These are phyloP conservation scores for Enchytraeus crypticus DNA, from an alignment of 2,888 invertebrate species.

Conservation along the genomic window DNA sequence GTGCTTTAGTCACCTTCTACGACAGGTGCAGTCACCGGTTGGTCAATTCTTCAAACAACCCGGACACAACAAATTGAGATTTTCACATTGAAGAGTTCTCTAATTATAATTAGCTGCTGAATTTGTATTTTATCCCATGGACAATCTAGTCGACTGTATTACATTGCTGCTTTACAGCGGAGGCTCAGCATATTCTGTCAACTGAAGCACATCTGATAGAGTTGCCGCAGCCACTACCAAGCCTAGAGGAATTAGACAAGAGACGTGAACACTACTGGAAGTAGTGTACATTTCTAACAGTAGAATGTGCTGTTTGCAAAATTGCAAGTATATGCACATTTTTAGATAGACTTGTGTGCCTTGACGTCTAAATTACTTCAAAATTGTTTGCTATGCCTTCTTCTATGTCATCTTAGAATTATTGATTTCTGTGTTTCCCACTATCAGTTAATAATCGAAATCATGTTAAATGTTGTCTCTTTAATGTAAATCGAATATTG, in stretches of 20 bases:
- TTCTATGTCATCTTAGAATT: neutral
- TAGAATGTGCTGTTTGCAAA: neutral
- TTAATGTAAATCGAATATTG: no score
- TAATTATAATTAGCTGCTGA: no score
- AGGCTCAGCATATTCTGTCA: conserved; percentile 71
- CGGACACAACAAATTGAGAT: no score
- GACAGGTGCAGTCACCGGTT: no score
- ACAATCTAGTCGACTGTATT: neutral
- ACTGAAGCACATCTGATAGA: conserved; percentile 64
- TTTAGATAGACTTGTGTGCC: neutral
- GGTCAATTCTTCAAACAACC: no score
- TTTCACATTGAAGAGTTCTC: no score
- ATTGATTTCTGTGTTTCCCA: no score
- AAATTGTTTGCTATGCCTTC: neutral
- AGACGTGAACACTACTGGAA: neutral
- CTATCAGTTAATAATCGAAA: no score
- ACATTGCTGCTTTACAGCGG: conserved; percentile 52
- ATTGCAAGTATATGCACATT: neutral
- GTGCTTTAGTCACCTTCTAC: no score
- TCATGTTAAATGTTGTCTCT: no score
- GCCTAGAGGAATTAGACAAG: conserved; percentile 60
- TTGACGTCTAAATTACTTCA: neutral
- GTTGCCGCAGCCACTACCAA: conserved; percentile 66
- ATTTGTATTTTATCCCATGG: no score
- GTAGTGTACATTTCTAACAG: neutral